phyloP scores from a whole-genome alignment of 1,140 invertebrate species.

The Drosophila subpulchrella region DNA sequence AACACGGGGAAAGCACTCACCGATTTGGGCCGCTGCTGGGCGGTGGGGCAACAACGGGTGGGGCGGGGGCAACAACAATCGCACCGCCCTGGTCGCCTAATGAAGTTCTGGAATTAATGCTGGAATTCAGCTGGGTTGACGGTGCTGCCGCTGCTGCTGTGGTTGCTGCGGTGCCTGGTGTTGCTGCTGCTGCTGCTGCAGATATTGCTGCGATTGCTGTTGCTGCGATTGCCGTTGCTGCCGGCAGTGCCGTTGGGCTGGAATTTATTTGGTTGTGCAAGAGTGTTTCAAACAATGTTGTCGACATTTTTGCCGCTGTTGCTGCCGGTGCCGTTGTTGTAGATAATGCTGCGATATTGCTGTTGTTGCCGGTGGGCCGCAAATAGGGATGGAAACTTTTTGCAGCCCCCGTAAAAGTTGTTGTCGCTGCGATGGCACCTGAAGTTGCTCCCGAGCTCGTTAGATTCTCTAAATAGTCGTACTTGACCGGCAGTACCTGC shows the following conservation, averaged over 20 bases:
- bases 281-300: slow-evolving; percentile 83
- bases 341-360: slow-evolving; percentile 22
- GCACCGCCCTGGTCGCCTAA: slow-evolving; percentile 67
- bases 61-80: slow-evolving; percentile 19
- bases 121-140: slow-evolving; percentile 70
- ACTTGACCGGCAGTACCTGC: slow-evolving; percentile 50
- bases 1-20: slow-evolving; percentile 51
- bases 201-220: slow-evolving; percentile 24
- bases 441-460: slow-evolving; percentile 48
- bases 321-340: slow-evolving; percentile 27
- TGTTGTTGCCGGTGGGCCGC: slow-evolving; percentile 60
- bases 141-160: slow-evolving; percentile 37
- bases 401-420: slow-evolving; percentile 72
- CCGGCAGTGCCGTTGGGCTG: slow-evolving; percentile 56
- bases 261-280: slow-evolving; percentile 84
- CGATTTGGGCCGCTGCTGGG: slow-evolving; percentile 40
- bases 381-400: slow-evolving; percentile 83
- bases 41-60: slow-evolving; percentile 23
- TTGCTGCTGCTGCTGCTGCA: slow-evolving; percentile 30
- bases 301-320: slow-evolving; percentile 59
- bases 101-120: slow-evolving; percentile 83
- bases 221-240: slow-evolving; percentile 33
- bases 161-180: slow-evolving; percentile 30
- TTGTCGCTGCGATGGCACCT: slow-evolving; percentile 69
- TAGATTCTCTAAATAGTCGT: slow-evolving; percentile 76